Evolutionary conservation across 2,797 vertebrate genomes (phyloP).

Genomic region (Megaceryle alcyon): DNA sequence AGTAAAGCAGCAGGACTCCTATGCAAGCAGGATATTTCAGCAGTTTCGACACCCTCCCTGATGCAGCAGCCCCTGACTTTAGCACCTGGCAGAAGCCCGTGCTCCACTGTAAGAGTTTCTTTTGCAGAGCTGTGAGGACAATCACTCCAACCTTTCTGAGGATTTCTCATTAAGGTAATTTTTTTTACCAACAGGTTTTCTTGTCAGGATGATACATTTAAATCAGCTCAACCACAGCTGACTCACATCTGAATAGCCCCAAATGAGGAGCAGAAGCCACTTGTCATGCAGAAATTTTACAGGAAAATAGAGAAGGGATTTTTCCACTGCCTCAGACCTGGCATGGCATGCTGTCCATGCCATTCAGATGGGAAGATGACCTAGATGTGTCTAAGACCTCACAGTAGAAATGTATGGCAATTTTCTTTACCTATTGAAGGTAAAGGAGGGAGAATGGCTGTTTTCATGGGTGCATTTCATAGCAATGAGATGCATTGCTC

Average conservation of each 20-base stretch:
- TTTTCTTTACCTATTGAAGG: neutral
- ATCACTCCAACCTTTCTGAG: neutral
- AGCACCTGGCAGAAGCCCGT: neutral
- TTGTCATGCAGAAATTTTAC: accelerated
- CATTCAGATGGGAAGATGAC: neutral
- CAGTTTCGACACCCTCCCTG: neutral
- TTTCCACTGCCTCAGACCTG: neutral
- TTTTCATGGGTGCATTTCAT: neutral
- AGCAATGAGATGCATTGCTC: neutral
- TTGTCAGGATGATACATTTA: neutral
- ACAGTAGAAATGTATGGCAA: neutral
- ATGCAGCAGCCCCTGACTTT: neutral
- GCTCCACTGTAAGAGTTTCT: neutral
- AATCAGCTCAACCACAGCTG: neutral
- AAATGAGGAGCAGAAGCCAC: neutral
- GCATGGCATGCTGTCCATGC: neutral
- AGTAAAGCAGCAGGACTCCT: neutral
- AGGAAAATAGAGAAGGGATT: neutral
- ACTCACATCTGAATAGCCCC: neutral
- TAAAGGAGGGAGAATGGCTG: neutral
- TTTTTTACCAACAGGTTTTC: neutral
- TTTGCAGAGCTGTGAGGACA: neutral
- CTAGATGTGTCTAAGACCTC: neutral
- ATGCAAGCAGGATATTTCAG: neutral
- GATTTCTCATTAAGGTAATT: neutral